Percentiles rank a stretch among this genome's conserved stretches.
These are phyloP conservation scores for Trypoxylon attenuatum DNA, from an alignment of 2,888 invertebrate genomes.

Conservation along the genomic window DNA sequence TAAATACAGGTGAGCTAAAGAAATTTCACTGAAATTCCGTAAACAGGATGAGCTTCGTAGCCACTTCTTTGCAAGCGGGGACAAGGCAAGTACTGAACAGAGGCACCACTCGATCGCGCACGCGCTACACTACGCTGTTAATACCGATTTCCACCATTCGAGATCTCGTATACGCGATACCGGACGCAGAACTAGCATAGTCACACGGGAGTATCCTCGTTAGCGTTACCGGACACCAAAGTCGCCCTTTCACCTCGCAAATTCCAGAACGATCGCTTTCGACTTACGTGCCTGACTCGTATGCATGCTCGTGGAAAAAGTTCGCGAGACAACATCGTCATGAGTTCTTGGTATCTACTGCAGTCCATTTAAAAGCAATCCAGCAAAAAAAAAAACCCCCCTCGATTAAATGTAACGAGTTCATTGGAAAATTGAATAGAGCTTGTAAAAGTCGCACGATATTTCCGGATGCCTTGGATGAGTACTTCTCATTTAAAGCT, in stretches of 20 bases:
- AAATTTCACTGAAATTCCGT: slow-evolving; percentile 41
- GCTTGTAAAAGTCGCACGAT: no score
- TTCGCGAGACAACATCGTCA: no score
- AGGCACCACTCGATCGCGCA: no score
- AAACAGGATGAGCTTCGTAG: slow-evolving; percentile 34
- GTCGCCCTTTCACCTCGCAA: slow-evolving; percentile 34
- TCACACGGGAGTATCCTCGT: slow-evolving; percentile 27
- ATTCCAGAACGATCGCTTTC: slow-evolving; percentile 11
- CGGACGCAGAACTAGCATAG: slow-evolving; percentile 18
- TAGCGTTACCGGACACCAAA: slow-evolving; percentile 12
- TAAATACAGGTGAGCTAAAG: neutral
- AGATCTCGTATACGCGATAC: slow-evolving; percentile 46
- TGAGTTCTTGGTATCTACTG: no score
- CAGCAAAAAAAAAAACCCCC: no score
- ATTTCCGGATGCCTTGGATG: no score
- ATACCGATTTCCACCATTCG: slow-evolving; percentile 37
- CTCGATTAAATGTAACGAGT: no score
- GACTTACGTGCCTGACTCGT: neutral
- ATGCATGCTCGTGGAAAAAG: no score
- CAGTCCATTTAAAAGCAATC: no score
- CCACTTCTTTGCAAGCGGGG: slow-evolving; percentile 37
- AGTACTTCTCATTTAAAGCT: no score
- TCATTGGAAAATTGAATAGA: no score
- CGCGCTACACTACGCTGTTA: slow-evolving; percentile 27
- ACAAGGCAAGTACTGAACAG: no score